Base-by-base conservation (phyloP, 1,140 invertebrate genomes). In the Drosophila pallidifrons region DNA sequence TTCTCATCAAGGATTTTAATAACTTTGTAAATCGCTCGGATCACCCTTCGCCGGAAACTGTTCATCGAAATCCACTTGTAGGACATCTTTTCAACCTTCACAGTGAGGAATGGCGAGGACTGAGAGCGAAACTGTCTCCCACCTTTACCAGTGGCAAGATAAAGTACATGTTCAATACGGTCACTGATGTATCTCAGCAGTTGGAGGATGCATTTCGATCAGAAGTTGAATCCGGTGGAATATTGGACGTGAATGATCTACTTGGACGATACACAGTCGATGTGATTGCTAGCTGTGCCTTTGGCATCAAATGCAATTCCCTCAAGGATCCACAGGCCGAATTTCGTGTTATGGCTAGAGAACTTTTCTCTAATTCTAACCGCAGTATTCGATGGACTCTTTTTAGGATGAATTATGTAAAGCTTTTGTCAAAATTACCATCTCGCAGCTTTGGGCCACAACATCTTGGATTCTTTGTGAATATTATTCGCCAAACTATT, bases 221-320 rank as follows among this genome's bases (percentile, higher is more conserved):
- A 20, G 43, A 82, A 3, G 47, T 70, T 10, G 68, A 68, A 0
- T 7, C 35, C 13, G 67, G 68, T 4, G 72, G 20, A 3, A 43
- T 57, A 1, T 5, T 81, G 28, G 75, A 89, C 15, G 35, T 89
- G 25, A 55, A 75, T 3, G 77, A 81, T n/a, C 59, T 88, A 10
- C 45, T 78, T 25, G 70, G 78, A 5, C 57, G 77, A 46, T 92
- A 66, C 32, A 81, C 77, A 0, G 66, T 76, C 4, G 86, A 91
- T 57, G 74, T 79, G 0, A 94, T 95, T 28, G 94, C 94, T 0
- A 94, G 93, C 32, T 93, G 94, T 13, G 94, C 94, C 7, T 95
- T 95, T 86, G 95, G 95, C 0, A 92, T 95, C 0, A 92, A 95
- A 25, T 93, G 93, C 67, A 94, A 95, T 58, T 93, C 93, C 38